Evolutionary conservation across 2,797 vertebrate genomes (phyloP).

Genomic region (Linurgus olivaceus): DNA sequence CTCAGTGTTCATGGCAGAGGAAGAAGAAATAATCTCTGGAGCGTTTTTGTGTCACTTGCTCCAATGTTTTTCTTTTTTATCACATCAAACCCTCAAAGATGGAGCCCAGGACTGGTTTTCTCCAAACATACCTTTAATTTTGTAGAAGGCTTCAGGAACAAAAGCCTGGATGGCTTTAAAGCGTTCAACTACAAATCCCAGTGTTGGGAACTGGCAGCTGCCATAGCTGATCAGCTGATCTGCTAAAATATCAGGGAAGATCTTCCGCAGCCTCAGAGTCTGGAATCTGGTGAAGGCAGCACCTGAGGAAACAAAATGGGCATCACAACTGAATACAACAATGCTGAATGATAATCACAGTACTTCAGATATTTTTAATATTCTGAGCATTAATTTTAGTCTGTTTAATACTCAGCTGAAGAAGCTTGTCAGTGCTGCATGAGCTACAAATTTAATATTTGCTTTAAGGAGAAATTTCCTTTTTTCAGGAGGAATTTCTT

Average conservation of each 20-base stretch:
- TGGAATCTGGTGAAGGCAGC: constrained; percentile 98
- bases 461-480: background rate
- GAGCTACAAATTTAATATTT: background rate
- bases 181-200: constrained; percentile 96
- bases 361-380: background rate
- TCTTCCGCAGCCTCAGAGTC: constrained; percentile 90
- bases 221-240: constrained; percentile 97
- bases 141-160: constrained; percentile 93
- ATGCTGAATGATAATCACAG: background rate
- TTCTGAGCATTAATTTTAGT: background rate
- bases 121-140: constrained; percentile 86
- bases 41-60: background rate
- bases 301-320: constrained; percentile 69
- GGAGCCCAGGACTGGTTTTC: background rate
- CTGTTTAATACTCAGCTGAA: background rate
- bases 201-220: constrained; percentile 97
- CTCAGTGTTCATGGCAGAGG: background rate
- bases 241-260: constrained; percentile 89
- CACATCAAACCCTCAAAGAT: background rate
- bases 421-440: background rate
- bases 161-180: constrained; percentile 99
- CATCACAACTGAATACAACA: background rate
- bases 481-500: background rate
- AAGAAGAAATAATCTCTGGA: background rate
- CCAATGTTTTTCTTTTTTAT: background rate